Percentiles rank a stretch among this genome's conserved stretches.
Evolutionary conservation across 1,140 invertebrate genomes (phyloP).

Genomic region (Choristoneura fumiferana): DNA sequence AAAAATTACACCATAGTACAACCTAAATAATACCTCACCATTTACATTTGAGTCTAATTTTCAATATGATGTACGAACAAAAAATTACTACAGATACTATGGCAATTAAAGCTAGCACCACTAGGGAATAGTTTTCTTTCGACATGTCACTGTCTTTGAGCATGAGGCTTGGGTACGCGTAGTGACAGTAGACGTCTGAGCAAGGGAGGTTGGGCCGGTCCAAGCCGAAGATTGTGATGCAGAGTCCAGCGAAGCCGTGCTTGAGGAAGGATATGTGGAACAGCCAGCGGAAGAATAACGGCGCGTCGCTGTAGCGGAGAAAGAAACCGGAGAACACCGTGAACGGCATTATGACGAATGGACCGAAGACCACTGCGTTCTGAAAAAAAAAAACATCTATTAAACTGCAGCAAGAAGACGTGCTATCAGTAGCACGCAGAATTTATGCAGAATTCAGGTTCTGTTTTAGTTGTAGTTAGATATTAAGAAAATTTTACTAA

Average conservation of each 20-base stretch:
- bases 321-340: constrained; percentile 95
- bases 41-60: constrained; percentile 81
- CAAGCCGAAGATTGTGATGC: constrained; percentile 82
- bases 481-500: too few species aligned
- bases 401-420: too few species aligned
- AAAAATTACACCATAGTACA: neutral
- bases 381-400: constrained; percentile 75
- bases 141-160: constrained; percentile 87
- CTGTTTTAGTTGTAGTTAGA: too few species aligned
- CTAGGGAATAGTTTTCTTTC: constrained; percentile 80
- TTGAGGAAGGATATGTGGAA: constrained; percentile 92
- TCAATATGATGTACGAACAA: constrained; percentile 83
- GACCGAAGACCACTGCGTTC: constrained; percentile 92
- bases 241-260: constrained; percentile 87
- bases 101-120: constrained; percentile 78
- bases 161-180: constrained; percentile 83
- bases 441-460: too few species aligned
- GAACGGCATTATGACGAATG: constrained; percentile 90
- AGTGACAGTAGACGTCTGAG: constrained; percentile 83
- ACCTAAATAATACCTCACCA: constrained; percentile 39
- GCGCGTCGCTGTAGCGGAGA: constrained; percentile 90
- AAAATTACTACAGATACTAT: constrained; percentile 83
- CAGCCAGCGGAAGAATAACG: constrained; percentile 88
- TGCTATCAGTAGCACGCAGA: too few species aligned
- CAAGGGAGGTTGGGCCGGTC: constrained; percentile 84